Percentiles rank a stretch among this genome's conserved stretches.
Conservation (phyloP, 2,797 vertebrate genomes). For the Clarias pachynema region DNA sequence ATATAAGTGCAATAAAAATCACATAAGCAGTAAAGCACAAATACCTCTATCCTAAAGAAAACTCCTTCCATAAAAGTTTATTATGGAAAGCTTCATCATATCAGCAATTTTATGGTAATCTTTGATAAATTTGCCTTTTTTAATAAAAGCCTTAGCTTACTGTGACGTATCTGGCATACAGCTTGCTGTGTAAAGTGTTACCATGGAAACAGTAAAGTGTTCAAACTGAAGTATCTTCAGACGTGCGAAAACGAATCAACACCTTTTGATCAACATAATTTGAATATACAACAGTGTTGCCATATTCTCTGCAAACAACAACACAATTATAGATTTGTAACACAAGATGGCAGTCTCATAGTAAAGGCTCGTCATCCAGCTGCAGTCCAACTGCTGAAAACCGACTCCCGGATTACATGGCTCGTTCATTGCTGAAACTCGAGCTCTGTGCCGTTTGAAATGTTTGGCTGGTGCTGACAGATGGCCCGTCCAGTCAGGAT, state of each 20-base stretch:
- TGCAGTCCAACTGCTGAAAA: not conserved
- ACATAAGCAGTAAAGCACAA: not conserved
- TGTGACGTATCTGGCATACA: not conserved
- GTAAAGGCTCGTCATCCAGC: not conserved
- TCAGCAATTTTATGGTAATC: not conserved
- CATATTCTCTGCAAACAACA: not conserved
- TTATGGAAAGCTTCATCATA: not conserved
- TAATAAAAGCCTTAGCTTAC: not conserved
- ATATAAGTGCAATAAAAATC: not conserved
- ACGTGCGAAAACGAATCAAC: not conserved
- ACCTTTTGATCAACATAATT: not conserved
- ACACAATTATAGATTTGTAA: slow-evolving; percentile 18
- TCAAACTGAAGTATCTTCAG: not conserved
- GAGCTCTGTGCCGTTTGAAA: slow-evolving; percentile 25
- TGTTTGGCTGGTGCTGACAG: slow-evolving; percentile 40
- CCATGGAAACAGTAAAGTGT: not conserved
- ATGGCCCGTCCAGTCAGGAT: slow-evolving; percentile 26
- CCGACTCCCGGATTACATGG: not conserved
- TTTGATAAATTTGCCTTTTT: not conserved
- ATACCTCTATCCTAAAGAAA: not conserved
- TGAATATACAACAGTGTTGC: not conserved
- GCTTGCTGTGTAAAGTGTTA: not conserved
- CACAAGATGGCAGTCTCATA: slow-evolving; percentile 68
- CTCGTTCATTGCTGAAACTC: slow-evolving; percentile 4
- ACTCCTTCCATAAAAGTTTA: not conserved